These are phyloP conservation scores for Cydia pomonella DNA, from an alignment of 1,140 invertebrate species.

Conservation along the genomic window DNA sequence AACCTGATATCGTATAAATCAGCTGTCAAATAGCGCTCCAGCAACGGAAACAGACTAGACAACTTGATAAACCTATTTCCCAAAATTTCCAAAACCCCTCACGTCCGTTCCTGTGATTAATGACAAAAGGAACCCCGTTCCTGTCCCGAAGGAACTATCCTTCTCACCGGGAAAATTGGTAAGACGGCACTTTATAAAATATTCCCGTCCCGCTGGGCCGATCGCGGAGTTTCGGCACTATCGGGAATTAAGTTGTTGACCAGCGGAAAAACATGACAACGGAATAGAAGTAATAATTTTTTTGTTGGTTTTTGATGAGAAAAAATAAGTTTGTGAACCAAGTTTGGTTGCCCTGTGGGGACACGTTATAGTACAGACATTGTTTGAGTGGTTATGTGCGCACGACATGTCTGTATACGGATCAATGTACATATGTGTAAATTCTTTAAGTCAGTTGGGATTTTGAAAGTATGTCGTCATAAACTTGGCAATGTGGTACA, in stretches of 20 bases:
- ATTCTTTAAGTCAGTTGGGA: too few relatives aligned
- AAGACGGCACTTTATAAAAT: conserved; percentile 30
- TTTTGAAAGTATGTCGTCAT: too few relatives aligned
- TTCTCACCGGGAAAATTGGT: conserved; percentile 27
- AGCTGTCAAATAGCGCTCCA: too few relatives aligned
- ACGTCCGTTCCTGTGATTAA: conserved; percentile 19
- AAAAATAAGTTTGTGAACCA: too few relatives aligned
- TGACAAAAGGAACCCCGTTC: not conserved
- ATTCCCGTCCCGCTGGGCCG: not conserved
- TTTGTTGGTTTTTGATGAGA: not conserved
- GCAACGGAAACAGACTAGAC: not conserved
- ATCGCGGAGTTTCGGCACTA: not conserved
- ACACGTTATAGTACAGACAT: too few relatives aligned
- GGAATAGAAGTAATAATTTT: not conserved
- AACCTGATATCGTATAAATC: too few relatives aligned
- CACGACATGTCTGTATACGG: too few relatives aligned
- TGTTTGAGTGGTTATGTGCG: too few relatives aligned
- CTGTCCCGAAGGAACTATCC: conserved; percentile 10
- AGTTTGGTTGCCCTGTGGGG: too few relatives aligned
- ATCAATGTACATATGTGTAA: too few relatives aligned
- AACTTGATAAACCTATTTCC: not conserved
- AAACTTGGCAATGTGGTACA: too few relatives aligned
- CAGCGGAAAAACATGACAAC: not conserved
- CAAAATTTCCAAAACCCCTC: not conserved
- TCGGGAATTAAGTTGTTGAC: conserved; percentile 9